phyloP scores from a whole-genome alignment of 2,113 vertebrate genomes.

The Myiopsitta monachus region DNA sequence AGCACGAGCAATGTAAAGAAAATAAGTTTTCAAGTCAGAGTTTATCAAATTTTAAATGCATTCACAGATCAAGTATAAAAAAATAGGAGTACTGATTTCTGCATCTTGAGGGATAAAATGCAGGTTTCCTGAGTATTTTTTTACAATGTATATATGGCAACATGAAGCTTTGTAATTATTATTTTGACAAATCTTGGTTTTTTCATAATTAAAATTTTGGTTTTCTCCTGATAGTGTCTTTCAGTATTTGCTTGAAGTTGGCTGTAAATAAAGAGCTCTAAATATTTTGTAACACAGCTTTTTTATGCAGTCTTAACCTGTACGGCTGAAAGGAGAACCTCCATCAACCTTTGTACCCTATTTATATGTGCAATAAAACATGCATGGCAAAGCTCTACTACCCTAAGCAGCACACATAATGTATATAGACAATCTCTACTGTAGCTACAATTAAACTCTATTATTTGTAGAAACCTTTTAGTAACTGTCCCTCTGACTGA shows the following conservation, averaged over 20 bases:
- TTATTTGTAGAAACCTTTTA: slow-evolving; percentile 67
- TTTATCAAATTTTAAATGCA: slow-evolving; percentile 54
- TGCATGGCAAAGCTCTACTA: slow-evolving; percentile 51
- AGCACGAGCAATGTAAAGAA: slow-evolving; percentile 61
- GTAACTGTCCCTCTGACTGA: not conserved
- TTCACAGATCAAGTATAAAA: slow-evolving; percentile 49
- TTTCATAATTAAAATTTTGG: slow-evolving; percentile 68
- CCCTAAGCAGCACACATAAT: slow-evolving; percentile 76
- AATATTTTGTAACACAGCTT: slow-evolving; percentile 77
- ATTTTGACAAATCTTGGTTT: slow-evolving; percentile 76
- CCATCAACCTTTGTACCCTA: slow-evolving; percentile 72
- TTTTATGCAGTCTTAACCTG: slow-evolving; percentile 62
- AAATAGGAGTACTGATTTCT: slow-evolving; percentile 72
- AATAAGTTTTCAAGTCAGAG: slow-evolving; percentile 63
- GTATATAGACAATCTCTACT: slow-evolving; percentile 67
- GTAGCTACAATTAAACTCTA: slow-evolving; percentile 78
- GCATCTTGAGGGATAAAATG: slow-evolving; percentile 68
- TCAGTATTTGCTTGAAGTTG: slow-evolving; percentile 69
- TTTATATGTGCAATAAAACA: slow-evolving; percentile 77
- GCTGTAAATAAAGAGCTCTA: slow-evolving; percentile 76
- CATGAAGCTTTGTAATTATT: slow-evolving; percentile 75
- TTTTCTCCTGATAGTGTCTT: slow-evolving; percentile 73
- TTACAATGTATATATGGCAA: slow-evolving; percentile 76
- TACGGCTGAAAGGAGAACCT: slow-evolving; percentile 45
- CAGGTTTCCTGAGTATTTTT: slow-evolving; percentile 76